A percentile compares a stretch with the other conserved stretches of the same genome.
phyloP scores from a whole-genome alignment of 2,113 vertebrate species.

The Rhynchomys soricoides region DNA sequence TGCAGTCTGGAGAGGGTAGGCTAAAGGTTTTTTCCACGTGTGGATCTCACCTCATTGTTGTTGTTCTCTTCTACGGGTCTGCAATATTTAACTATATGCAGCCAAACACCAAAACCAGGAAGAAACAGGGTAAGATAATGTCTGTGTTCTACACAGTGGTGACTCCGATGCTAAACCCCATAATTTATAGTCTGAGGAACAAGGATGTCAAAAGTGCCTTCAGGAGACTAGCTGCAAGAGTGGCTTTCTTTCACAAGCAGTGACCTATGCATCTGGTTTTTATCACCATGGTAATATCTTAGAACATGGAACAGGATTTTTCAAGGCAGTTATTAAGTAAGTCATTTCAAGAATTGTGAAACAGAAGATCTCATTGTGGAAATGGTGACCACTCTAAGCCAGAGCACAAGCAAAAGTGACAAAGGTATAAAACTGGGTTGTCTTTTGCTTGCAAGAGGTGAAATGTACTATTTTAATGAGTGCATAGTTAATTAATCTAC shows the following conservation, averaged over 20 bases:
- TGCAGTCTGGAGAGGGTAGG: constrained; percentile 51
- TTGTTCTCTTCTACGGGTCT: constrained; percentile 60
- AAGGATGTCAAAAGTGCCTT: constrained; percentile 68
- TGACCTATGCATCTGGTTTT: neutral
- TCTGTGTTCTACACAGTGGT: constrained; percentile 68
- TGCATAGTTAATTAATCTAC: neutral
- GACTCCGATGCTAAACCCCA: constrained; percentile 70
- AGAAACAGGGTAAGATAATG: constrained; percentile 51
- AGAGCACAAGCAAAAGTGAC: neutral
- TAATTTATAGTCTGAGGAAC: constrained; percentile 75
- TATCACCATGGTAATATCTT: neutral
- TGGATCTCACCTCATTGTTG: constrained; percentile 65
- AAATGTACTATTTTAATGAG: neutral
- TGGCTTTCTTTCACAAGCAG: neutral
- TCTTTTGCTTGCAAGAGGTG: neutral
- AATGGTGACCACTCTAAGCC: neutral
- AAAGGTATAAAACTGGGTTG: neutral
- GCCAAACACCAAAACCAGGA: constrained; percentile 63
- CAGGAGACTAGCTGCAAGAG: constrained; percentile 54
- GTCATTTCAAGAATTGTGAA: neutral
- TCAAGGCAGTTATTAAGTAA: neutral
- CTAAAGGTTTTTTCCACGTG: constrained; percentile 68
- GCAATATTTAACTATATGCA: constrained; percentile 72
- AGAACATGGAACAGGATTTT: neutral
- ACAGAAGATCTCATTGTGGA: neutral